Evolutionary conservation across 1,140 invertebrate genomes (phyloP).

Genomic region (Pinna nobilis): DNA sequence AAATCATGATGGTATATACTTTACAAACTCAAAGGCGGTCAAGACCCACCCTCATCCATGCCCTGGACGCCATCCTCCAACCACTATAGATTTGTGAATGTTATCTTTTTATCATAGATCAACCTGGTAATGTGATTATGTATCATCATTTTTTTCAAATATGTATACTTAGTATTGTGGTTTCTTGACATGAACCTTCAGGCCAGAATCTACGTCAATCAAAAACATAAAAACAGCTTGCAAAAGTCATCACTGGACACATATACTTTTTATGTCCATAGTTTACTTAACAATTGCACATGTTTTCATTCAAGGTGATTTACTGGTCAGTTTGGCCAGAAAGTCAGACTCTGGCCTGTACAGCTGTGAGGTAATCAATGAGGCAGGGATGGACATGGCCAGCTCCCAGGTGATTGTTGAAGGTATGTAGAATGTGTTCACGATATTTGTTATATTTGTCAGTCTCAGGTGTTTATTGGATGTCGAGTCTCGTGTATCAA

Average conservation of each 20-base stretch:
- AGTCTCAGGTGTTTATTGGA: too few species aligned
- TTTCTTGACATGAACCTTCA: not conserved
- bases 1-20: too few species aligned
- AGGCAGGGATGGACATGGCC: constrained; percentile 68
- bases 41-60: too few species aligned
- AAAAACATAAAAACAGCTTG: not conserved
- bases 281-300: not conserved
- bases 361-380: constrained; percentile 71
- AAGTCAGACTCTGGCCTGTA: constrained; percentile 68
- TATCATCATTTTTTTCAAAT: too few species aligned
- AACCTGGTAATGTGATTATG: too few species aligned
- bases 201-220: not conserved
- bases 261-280: not conserved
- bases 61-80: too few species aligned
- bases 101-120: too few species aligned
- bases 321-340: constrained; percentile 65
- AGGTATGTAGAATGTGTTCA: too few species aligned
- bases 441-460: too few species aligned
- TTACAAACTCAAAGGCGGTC: too few species aligned
- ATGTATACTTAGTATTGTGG: not conserved
- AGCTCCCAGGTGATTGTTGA: constrained; percentile 66
- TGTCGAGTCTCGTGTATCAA: too few species aligned
- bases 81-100: too few species aligned
- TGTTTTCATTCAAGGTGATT: constrained; percentile 57
- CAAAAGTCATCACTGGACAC: not conserved